These are phyloP conservation scores for Rhimphoctona megacephalus DNA, from an alignment of 2,888 invertebrate species.

Conservation along the genomic window DNA sequence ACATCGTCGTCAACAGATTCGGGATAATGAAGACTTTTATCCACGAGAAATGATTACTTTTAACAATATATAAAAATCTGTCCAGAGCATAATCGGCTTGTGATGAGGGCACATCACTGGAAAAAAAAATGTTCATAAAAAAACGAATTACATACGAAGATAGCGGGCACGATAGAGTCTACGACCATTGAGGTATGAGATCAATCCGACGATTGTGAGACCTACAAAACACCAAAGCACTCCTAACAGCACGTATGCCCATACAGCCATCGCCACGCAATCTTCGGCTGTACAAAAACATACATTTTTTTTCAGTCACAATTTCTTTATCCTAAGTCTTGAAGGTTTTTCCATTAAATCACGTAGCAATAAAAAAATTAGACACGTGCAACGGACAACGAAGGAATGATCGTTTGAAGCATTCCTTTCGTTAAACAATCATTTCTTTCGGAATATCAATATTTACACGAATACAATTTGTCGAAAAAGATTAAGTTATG, in stretches of 20 bases:
- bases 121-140: conserved; percentile 29
- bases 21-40: conserved; percentile 61
- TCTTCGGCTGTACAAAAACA: conserved; percentile 87
- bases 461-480: background rate
- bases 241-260: conserved; percentile 98
- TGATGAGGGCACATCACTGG: conserved; percentile 48
- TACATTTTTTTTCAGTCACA: background rate
- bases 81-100: conserved; percentile 55
- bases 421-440: background rate
- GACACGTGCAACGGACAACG: background rate
- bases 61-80: conserved; percentile 65
- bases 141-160: conserved; percentile 90
- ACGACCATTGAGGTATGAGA: conserved; percentile 97
- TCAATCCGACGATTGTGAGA: conserved; percentile 95
- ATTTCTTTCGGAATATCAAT: background rate
- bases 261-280: conserved; percentile 90
- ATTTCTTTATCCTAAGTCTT: background rate
- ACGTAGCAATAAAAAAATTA: background rate
- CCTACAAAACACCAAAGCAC: conserved; percentile 97
- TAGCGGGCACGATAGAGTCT: conserved; percentile 93
- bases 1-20: conserved; percentile 54
- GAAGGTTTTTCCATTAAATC: background rate
- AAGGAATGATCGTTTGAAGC: background rate
- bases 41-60: conserved; percentile 64
- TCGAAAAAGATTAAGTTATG: background rate